Conservation (phyloP, 1,140 invertebrate species). For the Maniola jurtina region DNA sequence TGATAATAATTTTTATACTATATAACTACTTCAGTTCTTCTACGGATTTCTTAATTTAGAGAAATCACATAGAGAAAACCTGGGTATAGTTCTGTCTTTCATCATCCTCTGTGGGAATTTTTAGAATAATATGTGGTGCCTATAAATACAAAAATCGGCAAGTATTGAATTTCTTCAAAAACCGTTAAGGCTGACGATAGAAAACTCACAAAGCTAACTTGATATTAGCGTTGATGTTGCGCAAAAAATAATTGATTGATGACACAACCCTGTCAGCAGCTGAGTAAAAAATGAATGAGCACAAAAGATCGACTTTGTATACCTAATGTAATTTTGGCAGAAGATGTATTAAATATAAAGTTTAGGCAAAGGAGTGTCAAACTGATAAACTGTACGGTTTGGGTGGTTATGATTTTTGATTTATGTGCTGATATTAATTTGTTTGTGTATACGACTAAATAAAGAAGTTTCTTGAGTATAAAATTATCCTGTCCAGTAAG, state of each 20-base stretch:
- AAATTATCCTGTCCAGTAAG: no score
- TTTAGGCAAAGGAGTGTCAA: neutral
- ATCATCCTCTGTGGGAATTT: no score
- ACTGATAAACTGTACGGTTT: neutral
- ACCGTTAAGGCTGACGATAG: neutral
- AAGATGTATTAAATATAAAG: neutral
- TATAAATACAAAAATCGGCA: no score
- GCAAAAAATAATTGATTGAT: slow-evolving; percentile 9
- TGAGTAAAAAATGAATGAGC: slow-evolving; percentile 4
- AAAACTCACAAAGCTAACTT: slow-evolving; percentile 4
- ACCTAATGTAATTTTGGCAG: neutral
- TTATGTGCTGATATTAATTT: neutral
- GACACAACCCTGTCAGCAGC: slow-evolving; percentile 2
- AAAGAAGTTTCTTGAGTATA: no score
- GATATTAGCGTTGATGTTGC: slow-evolving; percentile 1
- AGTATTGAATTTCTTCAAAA: neutral
- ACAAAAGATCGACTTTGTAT: neutral
- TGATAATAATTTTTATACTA: no score
- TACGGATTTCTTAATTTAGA: no score
- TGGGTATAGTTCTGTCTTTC: no score
- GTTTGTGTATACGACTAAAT: neutral
- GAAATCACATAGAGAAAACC: no score
- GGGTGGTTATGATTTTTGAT: neutral
- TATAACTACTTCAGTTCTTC: no score
- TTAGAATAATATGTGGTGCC: no score